These are phyloP conservation scores for Lutraria lutraria DNA, from an alignment of 2,888 invertebrate species.

Conservation along the genomic window DNA sequence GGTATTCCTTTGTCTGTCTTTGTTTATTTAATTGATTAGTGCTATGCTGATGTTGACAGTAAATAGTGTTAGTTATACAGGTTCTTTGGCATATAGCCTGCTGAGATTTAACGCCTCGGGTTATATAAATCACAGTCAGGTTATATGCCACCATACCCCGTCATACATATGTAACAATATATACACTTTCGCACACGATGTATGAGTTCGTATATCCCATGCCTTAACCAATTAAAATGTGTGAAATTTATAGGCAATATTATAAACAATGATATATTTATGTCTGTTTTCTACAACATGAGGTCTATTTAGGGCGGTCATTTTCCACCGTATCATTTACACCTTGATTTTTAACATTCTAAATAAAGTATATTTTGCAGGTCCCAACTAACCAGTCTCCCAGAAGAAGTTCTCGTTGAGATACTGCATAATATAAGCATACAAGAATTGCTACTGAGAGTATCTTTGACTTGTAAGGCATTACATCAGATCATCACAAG, in stretches of 20 bases:
- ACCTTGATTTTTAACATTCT: neutral
- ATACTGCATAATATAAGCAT: too few species aligned
- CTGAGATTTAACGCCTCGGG: too few species aligned
- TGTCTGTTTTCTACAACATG: neutral
- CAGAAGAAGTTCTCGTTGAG: too few species aligned
- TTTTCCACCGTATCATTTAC: neutral
- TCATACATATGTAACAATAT: constrained; percentile 1
- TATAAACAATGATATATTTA: neutral
- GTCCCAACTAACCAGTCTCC: too few species aligned
- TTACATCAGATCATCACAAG: too few species aligned
- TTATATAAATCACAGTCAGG: too few species aligned
- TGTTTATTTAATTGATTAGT: neutral
- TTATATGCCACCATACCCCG: constrained; percentile 1
- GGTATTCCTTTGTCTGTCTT: too few species aligned
- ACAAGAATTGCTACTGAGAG: too few species aligned
- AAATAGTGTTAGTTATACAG: constrained; percentile 1
- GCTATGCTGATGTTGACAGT: neutral
- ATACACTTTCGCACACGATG: constrained; percentile 1
- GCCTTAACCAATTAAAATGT: constrained; percentile 1
- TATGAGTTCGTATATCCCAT: neutral
- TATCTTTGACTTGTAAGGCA: too few species aligned
- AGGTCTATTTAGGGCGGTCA: constrained; percentile 1
- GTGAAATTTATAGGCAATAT: constrained; percentile 1
- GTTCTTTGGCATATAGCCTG: too few species aligned
- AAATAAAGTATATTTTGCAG: too few species aligned